A percentile compares a stretch with the other conserved stretches of the same genome.
phyloP scores from a whole-genome alignment of 1,140 invertebrate species.

The Phthorimaea operculella region DNA sequence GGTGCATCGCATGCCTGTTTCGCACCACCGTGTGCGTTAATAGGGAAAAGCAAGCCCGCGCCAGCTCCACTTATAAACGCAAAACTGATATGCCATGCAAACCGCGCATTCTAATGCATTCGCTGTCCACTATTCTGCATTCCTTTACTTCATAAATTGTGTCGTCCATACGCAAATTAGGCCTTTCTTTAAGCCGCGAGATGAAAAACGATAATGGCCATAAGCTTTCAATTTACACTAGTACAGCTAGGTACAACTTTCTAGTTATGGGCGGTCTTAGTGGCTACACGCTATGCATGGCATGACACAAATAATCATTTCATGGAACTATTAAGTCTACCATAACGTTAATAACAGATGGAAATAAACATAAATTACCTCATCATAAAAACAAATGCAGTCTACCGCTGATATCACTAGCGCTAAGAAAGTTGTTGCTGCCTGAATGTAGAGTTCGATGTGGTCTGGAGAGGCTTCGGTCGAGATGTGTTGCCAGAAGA shows the following conservation, averaged over 20 bases:
- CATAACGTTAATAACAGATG: too few relatives aligned
- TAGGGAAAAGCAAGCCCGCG: neutral
- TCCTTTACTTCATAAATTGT: neutral
- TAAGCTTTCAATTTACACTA: too few relatives aligned
- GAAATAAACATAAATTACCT: constrained; percentile 31
- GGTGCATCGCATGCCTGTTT: neutral
- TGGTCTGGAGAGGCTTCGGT: constrained; percentile 17
- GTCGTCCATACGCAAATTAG: neutral
- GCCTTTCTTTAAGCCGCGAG: too few relatives aligned
- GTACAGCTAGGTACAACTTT: too few relatives aligned
- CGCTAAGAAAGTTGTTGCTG: constrained; percentile 29
- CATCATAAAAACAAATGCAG: constrained; percentile 53
- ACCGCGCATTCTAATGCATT: neutral
- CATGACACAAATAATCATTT: too few relatives aligned
- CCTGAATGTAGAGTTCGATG: constrained; percentile 42
- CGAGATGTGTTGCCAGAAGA: constrained; percentile 31
- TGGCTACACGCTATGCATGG: too few relatives aligned
- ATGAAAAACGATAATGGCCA: too few relatives aligned
- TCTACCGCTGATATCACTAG: constrained; percentile 42
- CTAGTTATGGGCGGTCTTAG: too few relatives aligned
- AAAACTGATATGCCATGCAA: constrained; percentile 4
- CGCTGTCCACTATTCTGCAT: neutral
- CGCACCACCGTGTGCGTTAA: constrained; percentile 2
- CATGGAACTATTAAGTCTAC: too few relatives aligned
- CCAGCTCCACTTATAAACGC: neutral